Evolutionary conservation across 2,888 invertebrate genomes (phyloP).

Genomic region (Leucoma salicis): DNA sequence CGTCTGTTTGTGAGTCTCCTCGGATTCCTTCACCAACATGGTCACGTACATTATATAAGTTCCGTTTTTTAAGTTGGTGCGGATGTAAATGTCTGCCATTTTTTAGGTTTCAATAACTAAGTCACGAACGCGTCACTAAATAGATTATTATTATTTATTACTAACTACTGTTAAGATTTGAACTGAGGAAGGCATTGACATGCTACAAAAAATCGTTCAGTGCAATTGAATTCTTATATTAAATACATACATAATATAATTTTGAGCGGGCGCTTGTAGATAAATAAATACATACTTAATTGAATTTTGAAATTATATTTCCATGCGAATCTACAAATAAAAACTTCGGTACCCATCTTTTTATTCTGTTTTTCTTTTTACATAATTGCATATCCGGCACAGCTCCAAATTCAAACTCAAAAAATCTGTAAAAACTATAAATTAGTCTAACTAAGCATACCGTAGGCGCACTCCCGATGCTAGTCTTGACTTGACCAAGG

Average conservation of each 20-base stretch:
- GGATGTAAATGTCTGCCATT: constrained; percentile 25
- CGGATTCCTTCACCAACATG: too few relatives aligned
- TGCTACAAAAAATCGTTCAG: not conserved
- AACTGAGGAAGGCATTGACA: constrained; percentile 2
- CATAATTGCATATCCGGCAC: not conserved
- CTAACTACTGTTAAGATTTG: constrained; percentile 1
- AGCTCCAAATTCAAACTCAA: not conserved
- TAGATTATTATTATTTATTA: not conserved
- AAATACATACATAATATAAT: too few relatives aligned
- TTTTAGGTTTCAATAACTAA: constrained; percentile 24
- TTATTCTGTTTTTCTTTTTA: too few relatives aligned
- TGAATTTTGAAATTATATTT: not conserved
- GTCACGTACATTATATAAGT: too few relatives aligned
- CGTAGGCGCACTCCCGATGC: not conserved
- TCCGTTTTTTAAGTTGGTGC: too few relatives aligned
- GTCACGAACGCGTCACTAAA: constrained; percentile 4
- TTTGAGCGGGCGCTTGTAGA: not conserved
- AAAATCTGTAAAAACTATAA: not conserved
- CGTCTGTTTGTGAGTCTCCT: too few relatives aligned
- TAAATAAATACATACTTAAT: not conserved
- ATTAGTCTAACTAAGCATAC: not conserved
- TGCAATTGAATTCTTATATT: not conserved
- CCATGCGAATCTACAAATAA: not conserved
- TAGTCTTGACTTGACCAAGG: not conserved
- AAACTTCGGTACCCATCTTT: not conserved